These are phyloP conservation scores for Stratiolaelaps scimitus DNA, from an alignment of 1,140 invertebrate species.

Conservation along the genomic window DNA sequence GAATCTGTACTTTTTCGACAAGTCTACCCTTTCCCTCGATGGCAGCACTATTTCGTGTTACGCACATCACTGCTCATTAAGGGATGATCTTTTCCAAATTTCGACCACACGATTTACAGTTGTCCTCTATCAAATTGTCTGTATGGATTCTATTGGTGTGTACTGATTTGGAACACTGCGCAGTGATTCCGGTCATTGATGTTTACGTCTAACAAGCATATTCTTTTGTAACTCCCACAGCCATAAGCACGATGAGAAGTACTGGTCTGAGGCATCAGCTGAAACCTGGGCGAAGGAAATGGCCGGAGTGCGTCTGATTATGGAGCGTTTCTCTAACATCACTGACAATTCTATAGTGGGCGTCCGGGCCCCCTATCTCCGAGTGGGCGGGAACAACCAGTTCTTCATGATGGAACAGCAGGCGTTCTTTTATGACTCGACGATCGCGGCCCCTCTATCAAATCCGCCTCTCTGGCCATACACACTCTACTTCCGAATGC, in stretches of 20 bases:
- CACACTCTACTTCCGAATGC: constrained; percentile 94
- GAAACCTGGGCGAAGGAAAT: constrained; percentile 94
- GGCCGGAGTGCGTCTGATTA: constrained; percentile 83
- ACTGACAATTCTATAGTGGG: constrained; percentile 88
- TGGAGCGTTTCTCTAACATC: constrained; percentile 80
- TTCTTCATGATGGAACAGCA: constrained; percentile 97
- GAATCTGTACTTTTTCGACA: too few species aligned
- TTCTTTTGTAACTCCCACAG: constrained; percentile 41
- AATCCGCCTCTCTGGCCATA: constrained; percentile 91
- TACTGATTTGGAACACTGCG: neutral
- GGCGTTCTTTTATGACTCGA: constrained; percentile 87
- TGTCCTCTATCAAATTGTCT: too few species aligned
- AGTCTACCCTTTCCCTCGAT: too few species aligned
- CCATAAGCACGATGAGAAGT: constrained; percentile 79
- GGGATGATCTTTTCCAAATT: too few species aligned
- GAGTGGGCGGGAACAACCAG: constrained; percentile 88
- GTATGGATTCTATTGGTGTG: too few species aligned
- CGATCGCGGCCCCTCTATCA: constrained; percentile 78
- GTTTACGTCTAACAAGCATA: constrained; percentile 1
- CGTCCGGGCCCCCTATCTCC: constrained; percentile 75
- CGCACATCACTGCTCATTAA: too few species aligned
- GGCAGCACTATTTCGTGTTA: too few species aligned
- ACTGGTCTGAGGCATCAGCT: constrained; percentile 82
- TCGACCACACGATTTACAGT: too few species aligned
- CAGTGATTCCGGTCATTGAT: neutral